Evolutionary conservation across 2,113 vertebrate species (phyloP).

Genomic region (Odobenus rosmarus): DNA sequence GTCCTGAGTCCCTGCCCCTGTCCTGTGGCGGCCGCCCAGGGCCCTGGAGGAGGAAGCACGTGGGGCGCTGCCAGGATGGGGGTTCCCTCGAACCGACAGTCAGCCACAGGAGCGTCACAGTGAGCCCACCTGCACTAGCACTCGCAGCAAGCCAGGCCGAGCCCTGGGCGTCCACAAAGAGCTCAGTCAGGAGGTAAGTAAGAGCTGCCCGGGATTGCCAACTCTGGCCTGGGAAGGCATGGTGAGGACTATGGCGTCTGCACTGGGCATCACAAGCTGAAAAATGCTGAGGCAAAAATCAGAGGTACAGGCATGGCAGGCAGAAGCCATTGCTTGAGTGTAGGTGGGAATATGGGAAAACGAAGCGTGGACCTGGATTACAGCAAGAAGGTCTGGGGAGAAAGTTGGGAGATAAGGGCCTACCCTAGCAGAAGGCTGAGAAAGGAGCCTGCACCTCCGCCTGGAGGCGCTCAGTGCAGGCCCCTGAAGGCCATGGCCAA

Average conservation of each 20-base stretch:
- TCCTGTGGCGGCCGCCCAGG: background rate
- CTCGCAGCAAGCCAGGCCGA: background rate
- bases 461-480: fast-evolving
- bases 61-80: no score
- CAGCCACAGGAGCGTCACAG: fast-evolving
- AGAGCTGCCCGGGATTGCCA: fast-evolving
- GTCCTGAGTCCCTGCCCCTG: background rate
- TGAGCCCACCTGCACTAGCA: fast-evolving
- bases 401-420: no score
- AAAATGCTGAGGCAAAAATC: background rate
- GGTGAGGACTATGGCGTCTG: fast-evolving
- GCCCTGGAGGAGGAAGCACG: fast-evolving
- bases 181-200: fast-evolving
- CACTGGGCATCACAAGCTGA: no score
- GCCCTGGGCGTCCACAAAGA: background rate
- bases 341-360: background rate
- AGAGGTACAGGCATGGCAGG: background rate
- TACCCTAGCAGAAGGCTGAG: background rate
- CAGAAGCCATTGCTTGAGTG: fast-evolving
- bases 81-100: background rate
- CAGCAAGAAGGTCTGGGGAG: background rate
- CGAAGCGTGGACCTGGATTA: fast-evolving
- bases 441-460: background rate
- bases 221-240: background rate
- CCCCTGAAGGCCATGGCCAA: fast-evolving